Base-by-base conservation (phyloP, 2,113 vertebrate species). In the Fulmarus glacialis region DNA sequence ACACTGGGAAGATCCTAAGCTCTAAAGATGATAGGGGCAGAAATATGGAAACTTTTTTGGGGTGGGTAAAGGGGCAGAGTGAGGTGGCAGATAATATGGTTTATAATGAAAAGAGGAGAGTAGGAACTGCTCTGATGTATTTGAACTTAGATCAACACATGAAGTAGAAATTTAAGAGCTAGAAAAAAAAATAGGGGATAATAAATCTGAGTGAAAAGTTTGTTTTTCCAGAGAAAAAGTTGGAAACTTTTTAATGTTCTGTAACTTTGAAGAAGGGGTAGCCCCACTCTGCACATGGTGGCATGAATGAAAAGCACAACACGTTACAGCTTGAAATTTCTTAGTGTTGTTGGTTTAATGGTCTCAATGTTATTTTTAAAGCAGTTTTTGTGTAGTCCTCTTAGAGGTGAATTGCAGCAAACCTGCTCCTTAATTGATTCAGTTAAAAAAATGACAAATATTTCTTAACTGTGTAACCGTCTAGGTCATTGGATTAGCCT, bases 401-500 rank as follows among this genome's bases (percentile, higher is more conserved):
- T 75, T 67, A 20, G 19, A 88, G 9, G 13, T 93, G 36, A 47
- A 64, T 73, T 89, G 47, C 1, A 2, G 21, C n/a, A 89, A 86
- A 53, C 4, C 3, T 56, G 4, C 11, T 82, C 11, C 45, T 73
- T 66, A 74, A 78, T 50, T 78, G 24, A 67, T 70, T 90, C 70
- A 24, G 36, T 83, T 85, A 86, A 93, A 78, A 78, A 89, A 87
- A 81, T 62, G 56, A 48, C 15, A 82, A 87, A 52, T 82, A 34
- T 81, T 91, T 89, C 50, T 71, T 82, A 71, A 38, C 40, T 63
- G 15, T 63, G 42, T 83, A 50, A 77, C 40, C 8, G 43, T 47
- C 17, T 75, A 1, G 3, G 75, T 82, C 47, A 68, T 83, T 95
- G 79, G 24, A 66, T 90, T 71, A 89, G 12, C 26, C 74, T 66